These are phyloP conservation scores for Mystacornis crossleyi DNA, from an alignment of 2,113 vertebrate genomes.

Conservation along the genomic window DNA sequence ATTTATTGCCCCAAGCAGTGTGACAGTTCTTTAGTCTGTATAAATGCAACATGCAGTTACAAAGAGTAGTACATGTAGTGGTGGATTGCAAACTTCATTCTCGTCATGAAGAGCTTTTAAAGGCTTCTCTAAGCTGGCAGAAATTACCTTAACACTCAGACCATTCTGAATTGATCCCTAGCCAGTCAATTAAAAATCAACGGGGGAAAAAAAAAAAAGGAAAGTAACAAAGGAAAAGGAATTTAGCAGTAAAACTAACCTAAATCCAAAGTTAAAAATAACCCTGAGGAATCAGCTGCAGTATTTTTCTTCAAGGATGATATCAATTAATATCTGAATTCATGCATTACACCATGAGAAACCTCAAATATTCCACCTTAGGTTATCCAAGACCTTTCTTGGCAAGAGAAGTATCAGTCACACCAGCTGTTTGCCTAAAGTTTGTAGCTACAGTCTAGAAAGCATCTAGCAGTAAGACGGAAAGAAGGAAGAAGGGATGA, in stretches of 20 bases:
- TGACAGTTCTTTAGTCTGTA: neutral
- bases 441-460: neutral
- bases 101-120: neutral
- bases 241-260: neutral
- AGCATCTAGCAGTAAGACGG: neutral
- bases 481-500: neutral
- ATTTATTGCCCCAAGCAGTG: constrained; percentile 16
- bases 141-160: neutral
- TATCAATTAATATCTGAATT: neutral
- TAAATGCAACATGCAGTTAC: neutral
- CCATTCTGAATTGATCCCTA: neutral
- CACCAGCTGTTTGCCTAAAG: neutral
- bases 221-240: neutral
- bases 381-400: neutral
- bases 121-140: neutral
- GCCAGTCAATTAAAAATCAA: neutral
- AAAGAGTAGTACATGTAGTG: neutral
- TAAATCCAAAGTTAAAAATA: neutral
- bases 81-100: neutral
- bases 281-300: neutral
- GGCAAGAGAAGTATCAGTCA: neutral
- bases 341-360: neutral
- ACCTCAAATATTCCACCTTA: neutral
- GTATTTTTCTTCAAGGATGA: neutral
- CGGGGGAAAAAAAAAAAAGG: no score